Evolutionary conservation across 30 jellyfish, hydroid and myxozoan species (phyloP), one percentile per base, ranked within the genome.

Genomic region (Turritopsis rubra): DNA sequence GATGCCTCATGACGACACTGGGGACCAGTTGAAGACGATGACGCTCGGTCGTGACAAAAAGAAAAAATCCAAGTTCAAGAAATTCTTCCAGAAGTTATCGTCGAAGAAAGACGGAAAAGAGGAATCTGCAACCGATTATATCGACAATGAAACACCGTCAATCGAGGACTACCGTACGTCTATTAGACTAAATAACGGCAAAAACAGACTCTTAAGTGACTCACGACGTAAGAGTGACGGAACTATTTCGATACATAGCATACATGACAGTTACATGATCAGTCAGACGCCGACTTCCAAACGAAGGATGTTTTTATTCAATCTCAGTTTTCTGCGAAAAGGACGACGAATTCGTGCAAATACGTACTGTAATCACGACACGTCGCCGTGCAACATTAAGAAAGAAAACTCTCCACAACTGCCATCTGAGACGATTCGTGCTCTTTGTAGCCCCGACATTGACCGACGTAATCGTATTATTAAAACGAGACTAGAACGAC

Each of bases 11-110:
- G 79, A 85, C 31, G 75, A 74, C 70, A 71, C 31, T 0, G 81
- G 81, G 29, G 65, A 72, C 21, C 97, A 85, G 72, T 76, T 90
- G 52, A 85, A 85, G 65, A 85, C 95, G 71, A 85, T 90, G 83
- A 82, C 89, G 71, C 86, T 90, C 18, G 97, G 86, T 53, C 72
- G 89, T 7, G 92, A 88, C 8, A 73, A 75, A 79, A 74, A 84
- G 83, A 79, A 80, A 85, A 65, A 66, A 30, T 82, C 88, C 29
- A 82, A 82, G 31, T 17, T 82, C 20, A 82, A 82, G 41, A 82
- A 82, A 26, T 76, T 85, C 85, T 77, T 85, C 71, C 82, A 75
- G 81, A 85, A 85, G 54, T 89, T 85, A 18, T 75, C 91, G 8
- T 21, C 89, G 20, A 85, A 85, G 75, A 85, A 85, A 66, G 89